phyloP scores from a whole-genome alignment of 2,797 vertebrate genomes.

The Argya squamiceps region DNA sequence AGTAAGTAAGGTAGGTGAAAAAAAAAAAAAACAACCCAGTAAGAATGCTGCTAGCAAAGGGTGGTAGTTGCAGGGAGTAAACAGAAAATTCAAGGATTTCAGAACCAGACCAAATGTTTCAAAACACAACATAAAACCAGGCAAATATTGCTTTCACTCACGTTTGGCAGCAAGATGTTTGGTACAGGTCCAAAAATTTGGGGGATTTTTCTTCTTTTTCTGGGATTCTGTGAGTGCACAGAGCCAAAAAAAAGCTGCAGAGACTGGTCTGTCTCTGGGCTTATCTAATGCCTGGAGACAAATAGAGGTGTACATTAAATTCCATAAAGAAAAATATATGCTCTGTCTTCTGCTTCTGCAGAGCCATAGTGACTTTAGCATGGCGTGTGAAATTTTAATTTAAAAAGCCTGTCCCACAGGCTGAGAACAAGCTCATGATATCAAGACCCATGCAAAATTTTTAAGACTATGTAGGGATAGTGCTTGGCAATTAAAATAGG shows the following conservation, averaged over 20 bases:
- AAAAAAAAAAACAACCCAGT: neutral
- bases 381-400: neutral
- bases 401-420: neutral
- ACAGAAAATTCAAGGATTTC: neutral
- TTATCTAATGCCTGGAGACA: neutral
- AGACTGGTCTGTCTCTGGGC: neutral
- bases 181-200: neutral
- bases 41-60: neutral
- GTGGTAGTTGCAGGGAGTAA: neutral
- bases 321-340: neutral
- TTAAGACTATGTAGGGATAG: neutral
- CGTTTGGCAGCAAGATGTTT: neutral
- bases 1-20: neutral
- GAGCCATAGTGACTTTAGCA: neutral
- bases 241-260: neutral
- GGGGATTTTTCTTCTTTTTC: neutral
- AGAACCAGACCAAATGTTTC: neutral
- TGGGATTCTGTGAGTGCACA: neutral
- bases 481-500: neutral
- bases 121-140: neutral
- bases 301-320: fast-evolving
- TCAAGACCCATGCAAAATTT: neutral
- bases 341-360: neutral
- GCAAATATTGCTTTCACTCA: neutral
- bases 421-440: neutral